Conservation (phyloP, 2,113 vertebrate genomes). For the Malurus alboscapulatus region DNA sequence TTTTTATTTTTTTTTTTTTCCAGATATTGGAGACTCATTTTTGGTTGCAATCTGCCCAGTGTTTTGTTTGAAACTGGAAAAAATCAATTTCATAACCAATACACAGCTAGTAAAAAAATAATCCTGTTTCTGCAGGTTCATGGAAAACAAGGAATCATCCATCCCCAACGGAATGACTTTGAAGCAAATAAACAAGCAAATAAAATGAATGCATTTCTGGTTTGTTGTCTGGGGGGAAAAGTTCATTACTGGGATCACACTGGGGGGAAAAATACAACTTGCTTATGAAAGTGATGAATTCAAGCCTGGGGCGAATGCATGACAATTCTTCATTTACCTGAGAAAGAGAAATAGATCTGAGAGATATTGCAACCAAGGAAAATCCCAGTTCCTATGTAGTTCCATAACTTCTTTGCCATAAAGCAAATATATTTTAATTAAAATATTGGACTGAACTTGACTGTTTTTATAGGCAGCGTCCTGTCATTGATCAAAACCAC, state of each 20-base stretch:
- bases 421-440: slow-evolving; percentile 37
- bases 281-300: slow-evolving; percentile 18
- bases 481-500: slow-evolving; percentile 25
- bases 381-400: slow-evolving; percentile 48
- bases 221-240: slow-evolving; percentile 15
- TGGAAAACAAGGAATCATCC: background rate
- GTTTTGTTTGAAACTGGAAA: background rate
- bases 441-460: background rate
- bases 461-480: background rate
- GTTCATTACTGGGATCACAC: slow-evolving; percentile 36
- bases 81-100: background rate
- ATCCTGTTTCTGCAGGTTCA: background rate
- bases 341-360: slow-evolving; percentile 43
- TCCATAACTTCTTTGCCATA: slow-evolving; percentile 39
- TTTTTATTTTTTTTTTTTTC: rapidly evolving
- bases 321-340: slow-evolving; percentile 40
- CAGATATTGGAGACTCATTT: background rate
- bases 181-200: slow-evolving; percentile 44
- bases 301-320: background rate
- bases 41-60: background rate
- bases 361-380: slow-evolving; percentile 34
- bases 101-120: background rate
- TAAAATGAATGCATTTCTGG: background rate
- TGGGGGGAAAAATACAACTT: background rate
- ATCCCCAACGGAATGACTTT: background rate